Evolutionary conservation across 2,888 invertebrate genomes (phyloP).

Genomic region (Eupithecia pulchellata): DNA sequence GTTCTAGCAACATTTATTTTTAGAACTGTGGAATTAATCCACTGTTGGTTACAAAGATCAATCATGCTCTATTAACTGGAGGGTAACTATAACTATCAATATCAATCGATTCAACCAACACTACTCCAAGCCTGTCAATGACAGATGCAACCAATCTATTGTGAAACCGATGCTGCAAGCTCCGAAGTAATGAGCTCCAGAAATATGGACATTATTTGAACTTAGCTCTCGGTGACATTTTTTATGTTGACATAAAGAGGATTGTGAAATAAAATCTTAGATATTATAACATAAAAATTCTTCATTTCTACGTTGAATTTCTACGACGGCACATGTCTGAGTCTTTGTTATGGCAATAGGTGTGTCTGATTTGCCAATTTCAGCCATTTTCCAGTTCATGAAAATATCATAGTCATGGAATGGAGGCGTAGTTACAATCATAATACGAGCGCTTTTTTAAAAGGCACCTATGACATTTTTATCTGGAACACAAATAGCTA

Average conservation of each 20-base stretch:
- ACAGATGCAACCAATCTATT: slow-evolving; percentile 30
- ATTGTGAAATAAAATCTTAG: neutral
- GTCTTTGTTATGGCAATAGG: too few species aligned
- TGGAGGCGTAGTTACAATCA: too few species aligned
- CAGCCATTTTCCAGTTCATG: too few species aligned
- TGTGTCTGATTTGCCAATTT: too few species aligned
- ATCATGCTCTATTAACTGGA: neutral
- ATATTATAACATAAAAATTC: too few species aligned
- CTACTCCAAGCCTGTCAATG: slow-evolving; percentile 21
- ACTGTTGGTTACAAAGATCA: neutral
- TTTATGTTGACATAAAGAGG: neutral
- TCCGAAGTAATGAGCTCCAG: slow-evolving; percentile 23
- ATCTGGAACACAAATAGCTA: too few species aligned
- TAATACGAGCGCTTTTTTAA: too few species aligned
- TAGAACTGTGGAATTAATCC: neutral
- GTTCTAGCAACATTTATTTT: neutral
- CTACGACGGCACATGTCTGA: too few species aligned
- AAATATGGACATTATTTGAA: slow-evolving; percentile 3
- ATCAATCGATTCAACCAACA: neutral
- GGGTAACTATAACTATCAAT: too few species aligned
- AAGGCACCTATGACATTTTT: too few species aligned
- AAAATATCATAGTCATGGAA: too few species aligned
- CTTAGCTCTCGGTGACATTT: neutral
- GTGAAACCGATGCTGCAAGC: slow-evolving; percentile 14
- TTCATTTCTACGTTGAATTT: too few species aligned